Evolutionary conservation across 2,888 invertebrate species (phyloP).

Genomic region (Pristionchus exspectatus): DNA sequence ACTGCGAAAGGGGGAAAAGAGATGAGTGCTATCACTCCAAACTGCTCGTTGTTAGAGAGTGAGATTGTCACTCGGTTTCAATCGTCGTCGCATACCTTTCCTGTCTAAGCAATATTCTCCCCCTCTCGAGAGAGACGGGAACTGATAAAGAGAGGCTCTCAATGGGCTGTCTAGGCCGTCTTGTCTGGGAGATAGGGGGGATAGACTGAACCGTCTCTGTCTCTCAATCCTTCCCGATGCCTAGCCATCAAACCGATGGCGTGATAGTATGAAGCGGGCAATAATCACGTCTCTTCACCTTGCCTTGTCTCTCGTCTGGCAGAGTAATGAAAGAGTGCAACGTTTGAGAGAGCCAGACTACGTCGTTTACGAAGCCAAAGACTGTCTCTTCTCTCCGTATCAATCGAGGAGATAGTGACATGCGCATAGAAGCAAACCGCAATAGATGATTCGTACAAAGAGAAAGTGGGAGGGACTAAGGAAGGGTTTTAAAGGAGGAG

Average conservation of each 20-base stretch:
- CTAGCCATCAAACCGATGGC: constrained; percentile 27
- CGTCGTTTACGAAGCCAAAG: not conserved
- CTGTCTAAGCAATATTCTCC: not conserved
- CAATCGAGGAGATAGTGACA: not conserved
- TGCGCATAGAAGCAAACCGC: constrained; percentile 8
- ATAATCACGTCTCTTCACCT: not conserved
- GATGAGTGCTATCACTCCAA: constrained; percentile 19
- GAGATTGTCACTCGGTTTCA: not conserved
- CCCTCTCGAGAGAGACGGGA: not conserved
- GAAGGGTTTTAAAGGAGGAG: not conserved
- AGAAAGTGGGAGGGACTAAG: constrained; percentile 12
- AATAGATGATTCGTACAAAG: constrained; percentile 5
- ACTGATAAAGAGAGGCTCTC: not conserved
- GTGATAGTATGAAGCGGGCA: not conserved
- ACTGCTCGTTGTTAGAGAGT: not conserved
- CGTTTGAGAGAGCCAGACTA: not conserved
- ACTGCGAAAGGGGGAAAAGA: not conserved
- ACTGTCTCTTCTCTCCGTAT: not conserved
- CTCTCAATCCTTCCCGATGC: not conserved
- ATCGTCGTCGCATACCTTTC: not conserved
- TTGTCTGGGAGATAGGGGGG: not conserved
- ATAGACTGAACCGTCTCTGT: constrained; percentile 22
- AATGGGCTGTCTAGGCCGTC: not conserved
- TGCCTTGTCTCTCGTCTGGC: not conserved
- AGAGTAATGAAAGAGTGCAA: not conserved